Conservation (phyloP, 1,140 invertebrate genomes). For the Drosophila kepulauana region DNA sequence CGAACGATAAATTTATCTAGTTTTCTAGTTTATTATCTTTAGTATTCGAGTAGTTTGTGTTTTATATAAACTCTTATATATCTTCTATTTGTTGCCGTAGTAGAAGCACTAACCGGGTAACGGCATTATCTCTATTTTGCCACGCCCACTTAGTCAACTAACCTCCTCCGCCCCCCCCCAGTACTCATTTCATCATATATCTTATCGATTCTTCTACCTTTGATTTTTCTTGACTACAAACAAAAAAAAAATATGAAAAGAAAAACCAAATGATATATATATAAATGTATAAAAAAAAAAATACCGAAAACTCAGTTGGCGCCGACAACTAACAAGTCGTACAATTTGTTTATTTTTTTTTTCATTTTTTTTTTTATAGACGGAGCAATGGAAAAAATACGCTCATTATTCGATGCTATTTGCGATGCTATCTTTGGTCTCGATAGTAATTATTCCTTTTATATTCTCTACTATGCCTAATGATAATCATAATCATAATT, state of each 20-base stretch:
- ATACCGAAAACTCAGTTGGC: slow-evolving; percentile 50
- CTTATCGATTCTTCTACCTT: slow-evolving; percentile 33
- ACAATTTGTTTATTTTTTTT: slow-evolving; percentile 78
- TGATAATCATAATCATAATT: slow-evolving; percentile 69
- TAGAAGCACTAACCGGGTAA: slow-evolving; percentile 34
- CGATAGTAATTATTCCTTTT: slow-evolving; percentile 83
- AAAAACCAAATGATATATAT: slow-evolving; percentile 53
- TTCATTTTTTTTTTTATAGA: slow-evolving; percentile 77
- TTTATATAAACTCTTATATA: slow-evolving; percentile 24
- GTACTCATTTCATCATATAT: slow-evolving; percentile 20
- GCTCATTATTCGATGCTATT: slow-evolving; percentile 83
- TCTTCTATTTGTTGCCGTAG: slow-evolving; percentile 26
- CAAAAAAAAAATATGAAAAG: slow-evolving; percentile 47
- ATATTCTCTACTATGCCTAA: slow-evolving; percentile 80
- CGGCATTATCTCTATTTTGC: slow-evolving; percentile 8
- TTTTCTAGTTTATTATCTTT: slow-evolving; percentile 46
- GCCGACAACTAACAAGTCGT: slow-evolving; percentile 79
- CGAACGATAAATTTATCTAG: slow-evolving; percentile 24
- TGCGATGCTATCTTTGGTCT: slow-evolving; percentile 84
- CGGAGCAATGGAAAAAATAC: slow-evolving; percentile 82
- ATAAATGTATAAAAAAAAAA: slow-evolving; percentile 34
- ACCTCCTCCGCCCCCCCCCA: background rate
- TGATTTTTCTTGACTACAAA: slow-evolving; percentile 49
- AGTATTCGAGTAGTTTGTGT: slow-evolving; percentile 43
- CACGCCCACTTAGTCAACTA: slow-evolving; percentile 21